A percentile compares a stretch with the other conserved stretches of the same genome.
Evolutionary conservation across 1,140 invertebrate species (phyloP).

Genomic region (Zaprionus inermis): DNA sequence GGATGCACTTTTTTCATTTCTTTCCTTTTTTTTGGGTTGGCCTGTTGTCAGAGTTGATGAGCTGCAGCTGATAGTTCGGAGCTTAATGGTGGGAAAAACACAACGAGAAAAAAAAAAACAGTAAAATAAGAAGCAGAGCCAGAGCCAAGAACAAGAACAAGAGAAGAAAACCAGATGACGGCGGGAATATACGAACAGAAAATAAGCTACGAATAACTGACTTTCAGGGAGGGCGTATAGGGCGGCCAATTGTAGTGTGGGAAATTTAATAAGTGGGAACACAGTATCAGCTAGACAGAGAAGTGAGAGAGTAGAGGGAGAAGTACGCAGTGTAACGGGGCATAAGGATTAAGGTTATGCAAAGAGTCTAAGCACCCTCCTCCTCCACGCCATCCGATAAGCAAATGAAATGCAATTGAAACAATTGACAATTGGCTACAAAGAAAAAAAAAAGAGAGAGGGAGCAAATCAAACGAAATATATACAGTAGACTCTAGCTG

Average conservation of each 20-base stretch:
- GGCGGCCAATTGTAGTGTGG: conserved; percentile 66
- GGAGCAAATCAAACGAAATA: conserved; percentile 29
- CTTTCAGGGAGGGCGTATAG: conserved; percentile 1
- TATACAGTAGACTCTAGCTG: conserved; percentile 1
- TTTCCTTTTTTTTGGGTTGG: conserved; percentile 36
- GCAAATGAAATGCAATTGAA: conserved; percentile 45
- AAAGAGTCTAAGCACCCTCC: conserved; percentile 33
- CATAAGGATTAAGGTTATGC: conserved; percentile 49
- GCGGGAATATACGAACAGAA: conserved; percentile 11
- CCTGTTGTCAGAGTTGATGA: conserved; percentile 60
- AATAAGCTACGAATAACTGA: conserved; percentile 18
- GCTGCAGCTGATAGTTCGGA: conserved; percentile 70
- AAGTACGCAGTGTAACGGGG: not conserved
- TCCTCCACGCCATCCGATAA: not conserved
- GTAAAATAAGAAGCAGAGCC: conserved; percentile 16
- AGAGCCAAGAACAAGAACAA: conserved; percentile 20
- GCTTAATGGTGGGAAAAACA: conserved; percentile 78
- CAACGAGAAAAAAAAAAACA: conserved; percentile 38
- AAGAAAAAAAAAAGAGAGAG: not conserved
- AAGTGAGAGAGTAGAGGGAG: not conserved
- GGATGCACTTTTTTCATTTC: conserved; percentile 49
- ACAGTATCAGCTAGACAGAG: conserved; percentile 27
- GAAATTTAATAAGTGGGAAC: conserved; percentile 71
- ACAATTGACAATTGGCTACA: conserved; percentile 49
- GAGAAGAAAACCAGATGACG: conserved; percentile 8